Evolutionary conservation across 1,140 invertebrate genomes (phyloP).

Genomic region (Diabrotica undecimpunctata): DNA sequence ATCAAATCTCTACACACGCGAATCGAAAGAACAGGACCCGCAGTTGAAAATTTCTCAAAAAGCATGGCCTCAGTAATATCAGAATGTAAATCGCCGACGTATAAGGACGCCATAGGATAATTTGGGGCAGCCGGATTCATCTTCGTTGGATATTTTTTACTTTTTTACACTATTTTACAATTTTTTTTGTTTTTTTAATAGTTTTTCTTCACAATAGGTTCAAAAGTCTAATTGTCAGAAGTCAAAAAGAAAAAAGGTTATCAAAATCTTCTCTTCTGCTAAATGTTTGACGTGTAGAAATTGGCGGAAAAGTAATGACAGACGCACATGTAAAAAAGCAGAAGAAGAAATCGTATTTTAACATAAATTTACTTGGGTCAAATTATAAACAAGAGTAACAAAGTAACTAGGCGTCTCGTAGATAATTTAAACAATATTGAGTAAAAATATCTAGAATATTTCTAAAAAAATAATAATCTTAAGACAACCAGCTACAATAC

Average conservation of each 20-base stretch:
- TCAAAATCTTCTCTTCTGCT: neutral
- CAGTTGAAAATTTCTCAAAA: slow-evolving; percentile 98
- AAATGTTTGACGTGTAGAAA: too few species aligned
- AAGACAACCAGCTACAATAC: neutral
- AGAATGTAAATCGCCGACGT: slow-evolving; percentile 96
- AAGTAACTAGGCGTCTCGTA: too few species aligned
- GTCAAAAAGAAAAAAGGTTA: neutral
- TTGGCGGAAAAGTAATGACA: too few species aligned
- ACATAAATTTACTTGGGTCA: too few species aligned
- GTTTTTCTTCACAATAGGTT: slow-evolving; percentile 4
- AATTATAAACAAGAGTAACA: too few species aligned
- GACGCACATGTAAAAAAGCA: too few species aligned
- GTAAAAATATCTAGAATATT: too few species aligned
- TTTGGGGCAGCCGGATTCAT: slow-evolving; percentile 78
- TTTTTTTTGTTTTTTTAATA: neutral
- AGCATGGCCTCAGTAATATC: slow-evolving; percentile 99
- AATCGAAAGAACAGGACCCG: slow-evolving; percentile 97
- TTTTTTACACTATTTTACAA: slow-evolving; percentile 2
- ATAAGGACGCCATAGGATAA: slow-evolving; percentile 94
- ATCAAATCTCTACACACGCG: slow-evolving; percentile 97
- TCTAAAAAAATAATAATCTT: too few species aligned
- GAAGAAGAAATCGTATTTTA: too few species aligned
- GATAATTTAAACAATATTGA: too few species aligned
- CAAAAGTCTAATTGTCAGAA: neutral
- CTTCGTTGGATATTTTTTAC: slow-evolving; percentile 45